Conservation (phyloP, 2,113 vertebrate species). For the Pycnonotus jocosus region DNA sequence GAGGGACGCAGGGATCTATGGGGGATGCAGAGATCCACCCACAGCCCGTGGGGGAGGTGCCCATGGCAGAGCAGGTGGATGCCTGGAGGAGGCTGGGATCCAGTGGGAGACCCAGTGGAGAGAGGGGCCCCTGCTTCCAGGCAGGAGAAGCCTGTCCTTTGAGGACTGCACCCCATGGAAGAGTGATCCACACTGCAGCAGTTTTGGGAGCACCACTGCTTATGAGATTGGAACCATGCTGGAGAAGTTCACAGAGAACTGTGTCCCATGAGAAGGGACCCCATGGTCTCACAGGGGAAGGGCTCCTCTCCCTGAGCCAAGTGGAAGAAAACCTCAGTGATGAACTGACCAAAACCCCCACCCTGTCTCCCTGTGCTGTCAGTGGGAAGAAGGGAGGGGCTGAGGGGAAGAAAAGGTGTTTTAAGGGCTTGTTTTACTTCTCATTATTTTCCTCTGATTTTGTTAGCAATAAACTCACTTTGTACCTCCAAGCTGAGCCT, state of each 20-base stretch:
- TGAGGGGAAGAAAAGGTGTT: background rate
- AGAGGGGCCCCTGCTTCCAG: background rate
- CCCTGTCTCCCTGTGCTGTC: background rate
- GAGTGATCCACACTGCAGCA: background rate
- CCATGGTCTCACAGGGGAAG: background rate
- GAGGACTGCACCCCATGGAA: background rate
- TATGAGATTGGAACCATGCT: fast-evolving
- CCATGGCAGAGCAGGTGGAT: no score
- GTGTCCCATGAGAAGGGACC: background rate
- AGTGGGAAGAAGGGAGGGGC: background rate
- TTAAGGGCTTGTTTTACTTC: background rate
- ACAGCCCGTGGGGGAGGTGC: background rate
- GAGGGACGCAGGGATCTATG: background rate
- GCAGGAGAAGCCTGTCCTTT: background rate
- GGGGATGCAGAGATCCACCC: background rate
- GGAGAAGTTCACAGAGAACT: background rate
- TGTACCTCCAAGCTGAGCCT: background rate
- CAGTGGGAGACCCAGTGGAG: background rate
- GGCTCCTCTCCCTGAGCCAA: background rate
- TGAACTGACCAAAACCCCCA: no score
- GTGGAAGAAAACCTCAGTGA: background rate
- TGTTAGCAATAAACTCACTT: background rate
- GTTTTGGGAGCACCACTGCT: background rate
- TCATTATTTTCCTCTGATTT: background rate
- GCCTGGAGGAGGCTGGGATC: background rate